Evolutionary conservation across 1,140 invertebrate species (phyloP), one percentile per base, ranked within the genome.

Genomic region (Tetramorium alpestre): DNA sequence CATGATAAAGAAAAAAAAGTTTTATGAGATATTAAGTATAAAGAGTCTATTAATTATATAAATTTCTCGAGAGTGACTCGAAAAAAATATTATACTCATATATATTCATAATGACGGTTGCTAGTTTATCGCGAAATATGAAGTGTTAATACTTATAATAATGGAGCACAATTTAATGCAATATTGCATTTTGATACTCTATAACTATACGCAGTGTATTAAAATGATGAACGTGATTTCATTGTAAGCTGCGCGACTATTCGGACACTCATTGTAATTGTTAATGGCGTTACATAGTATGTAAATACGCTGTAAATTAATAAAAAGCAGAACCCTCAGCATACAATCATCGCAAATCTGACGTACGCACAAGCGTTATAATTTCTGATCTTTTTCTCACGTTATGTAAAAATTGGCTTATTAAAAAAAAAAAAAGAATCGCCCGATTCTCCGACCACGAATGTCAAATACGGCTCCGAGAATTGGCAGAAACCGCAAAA

Each of bases 241-340:
- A 3, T 58, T 28, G 11, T 1, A 22, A 60, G 13, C 4, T 33
- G n/a, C 41, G 54, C 41, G 44, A 62, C 54, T 49, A 28, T 75
- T 73, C 41, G 80, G 72, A 70, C 78, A 58, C 38, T 84, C 25
- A 8, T 60, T 22, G 13, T 49, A 84, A 44, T 73, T 75, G 80
- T 64, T 84, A 75, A 73, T 22, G 10, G 64, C 54, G 70, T 84
- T 84, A 38, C 10, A 25, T 22, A 22, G 60, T 49, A 65, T 60
- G 38, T 38, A 13, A 84, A 73, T 47, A 47, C 41, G 11, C 41
- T 84, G 80, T 84, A 75, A 84, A 10, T 75, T 73, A 73, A 84
- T 84, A 84, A 84, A 69, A 65, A 56, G 22, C 44, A 65, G 10
- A 67, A 67, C 10, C 41, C 22, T 67, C 44, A 60, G 51, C 25